Percentiles rank a stretch among this genome's conserved stretches.
Conservation (phyloP, 2,797 vertebrate genomes). For the Myoxocephalus aenaeus region DNA sequence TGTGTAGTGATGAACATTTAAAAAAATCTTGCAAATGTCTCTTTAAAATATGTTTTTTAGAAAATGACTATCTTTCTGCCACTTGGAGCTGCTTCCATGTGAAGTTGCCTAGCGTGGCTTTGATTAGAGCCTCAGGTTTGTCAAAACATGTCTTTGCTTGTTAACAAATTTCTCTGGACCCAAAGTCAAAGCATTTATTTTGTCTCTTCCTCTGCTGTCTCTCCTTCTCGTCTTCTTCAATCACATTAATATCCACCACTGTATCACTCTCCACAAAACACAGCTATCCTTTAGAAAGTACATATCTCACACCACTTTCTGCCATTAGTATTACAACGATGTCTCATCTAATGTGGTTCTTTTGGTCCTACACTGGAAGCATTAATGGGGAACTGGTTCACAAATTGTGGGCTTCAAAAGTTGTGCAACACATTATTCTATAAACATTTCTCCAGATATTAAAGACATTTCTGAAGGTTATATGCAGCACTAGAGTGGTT, state of each 20-base stretch:
- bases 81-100: conserved; percentile 6
- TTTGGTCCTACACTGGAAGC: neutral
- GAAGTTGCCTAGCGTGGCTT: conserved; percentile 24
- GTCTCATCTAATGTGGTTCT: conserved; percentile 2
- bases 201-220: conserved; percentile 19
- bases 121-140: conserved; percentile 24
- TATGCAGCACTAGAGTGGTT: conserved; percentile 30
- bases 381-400: conserved; percentile 10
- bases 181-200: conserved; percentile 41
- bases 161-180: conserved; percentile 46
- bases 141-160: conserved; percentile 15
- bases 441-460: conserved; percentile 32
- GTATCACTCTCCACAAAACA: conserved; percentile 47
- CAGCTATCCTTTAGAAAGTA: conserved; percentile 37
- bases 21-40: neutral
- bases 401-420: conserved; percentile 1
- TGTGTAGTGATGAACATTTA: neutral
- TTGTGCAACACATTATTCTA: conserved; percentile 35
- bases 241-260: conserved; percentile 9
- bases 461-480: conserved; percentile 29
- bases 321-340: conserved; percentile 12
- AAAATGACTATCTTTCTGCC: neutral
- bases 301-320: conserved; percentile 29
- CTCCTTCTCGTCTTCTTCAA: conserved; percentile 1
- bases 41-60: neutral